Evolutionary conservation across 64 coral and sea anemone species (phyloP).

Genomic region (Catalaphyllia jardinei): DNA sequence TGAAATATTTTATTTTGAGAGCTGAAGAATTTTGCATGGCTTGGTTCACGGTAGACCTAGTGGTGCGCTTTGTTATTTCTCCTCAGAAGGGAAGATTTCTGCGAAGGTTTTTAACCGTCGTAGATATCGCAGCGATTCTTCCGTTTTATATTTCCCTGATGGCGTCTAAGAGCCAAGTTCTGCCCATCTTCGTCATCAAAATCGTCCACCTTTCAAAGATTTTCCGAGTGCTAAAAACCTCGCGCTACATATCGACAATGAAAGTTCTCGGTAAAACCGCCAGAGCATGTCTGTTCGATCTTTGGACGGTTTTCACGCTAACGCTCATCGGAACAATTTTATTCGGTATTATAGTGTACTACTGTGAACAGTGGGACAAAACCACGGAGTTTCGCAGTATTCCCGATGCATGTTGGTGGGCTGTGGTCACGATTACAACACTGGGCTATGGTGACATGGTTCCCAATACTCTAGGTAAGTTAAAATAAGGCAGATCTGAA

Average conservation of each 20-base stretch:
- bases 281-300: conserved; percentile 54
- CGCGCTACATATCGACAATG: conserved; percentile 39
- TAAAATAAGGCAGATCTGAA: background rate
- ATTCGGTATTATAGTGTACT: conserved; percentile 73
- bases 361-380: conserved; percentile 57
- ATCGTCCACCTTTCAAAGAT: conserved; percentile 67
- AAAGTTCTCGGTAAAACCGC: conserved; percentile 61
- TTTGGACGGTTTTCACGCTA: conserved; percentile 59
- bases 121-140: conserved; percentile 63
- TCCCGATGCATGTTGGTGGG: conserved; percentile 83
- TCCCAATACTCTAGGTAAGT: conserved; percentile 78
- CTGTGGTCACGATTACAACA: conserved; percentile 58
- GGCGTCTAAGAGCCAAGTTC: background rate
- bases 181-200: conserved; percentile 52
- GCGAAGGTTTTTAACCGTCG: conserved; percentile 50
- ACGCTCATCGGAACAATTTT: conserved; percentile 46
- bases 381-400: conserved; percentile 68
- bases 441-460: conserved; percentile 90
- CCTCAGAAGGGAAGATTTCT: conserved; percentile 63
- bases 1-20: conserved; percentile 32
- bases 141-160: conserved; percentile 73
- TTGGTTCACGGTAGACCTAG: conserved; percentile 76
- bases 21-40: conserved; percentile 69
- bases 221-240: conserved; percentile 68
- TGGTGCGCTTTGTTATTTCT: conserved; percentile 58